A percentile compares a stretch with the other conserved stretches of the same genome.
phyloP scores from a whole-genome alignment of 53 echinoderm and acorn worm species.

The Stichopus horrens region DNA sequence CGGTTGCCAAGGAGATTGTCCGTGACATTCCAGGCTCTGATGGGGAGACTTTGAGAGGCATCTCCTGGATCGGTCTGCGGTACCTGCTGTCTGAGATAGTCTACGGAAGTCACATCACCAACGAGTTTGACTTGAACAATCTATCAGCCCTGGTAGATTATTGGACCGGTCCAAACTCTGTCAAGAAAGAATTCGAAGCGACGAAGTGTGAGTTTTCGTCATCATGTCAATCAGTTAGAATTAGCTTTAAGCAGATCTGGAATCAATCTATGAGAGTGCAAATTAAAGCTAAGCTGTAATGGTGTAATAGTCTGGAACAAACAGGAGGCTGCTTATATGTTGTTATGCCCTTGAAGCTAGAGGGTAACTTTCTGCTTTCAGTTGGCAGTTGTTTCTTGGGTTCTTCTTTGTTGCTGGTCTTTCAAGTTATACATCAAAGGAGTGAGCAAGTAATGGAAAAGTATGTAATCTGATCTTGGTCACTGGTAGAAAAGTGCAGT shows the following conservation, averaged over 20 bases:
- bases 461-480: too few relatives aligned
- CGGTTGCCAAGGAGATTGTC: constrained; percentile 69
- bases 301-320: too few relatives aligned
- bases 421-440: too few relatives aligned
- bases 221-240: neutral
- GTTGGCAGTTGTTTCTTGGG: too few relatives aligned
- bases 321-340: too few relatives aligned
- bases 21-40: constrained; percentile 67
- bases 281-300: neutral
- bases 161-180: constrained; percentile 95
- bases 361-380: too few relatives aligned
- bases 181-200: constrained; percentile 94
- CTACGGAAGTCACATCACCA: constrained; percentile 87
- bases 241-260: neutral
- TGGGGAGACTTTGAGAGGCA: constrained; percentile 75
- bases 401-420: too few relatives aligned
- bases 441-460: too few relatives aligned
- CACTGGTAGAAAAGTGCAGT: too few relatives aligned
- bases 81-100: constrained; percentile 87
- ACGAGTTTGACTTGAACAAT: constrained; percentile 87
- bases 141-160: constrained; percentile 95
- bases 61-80: constrained; percentile 95
- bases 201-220: constrained; percentile 78
- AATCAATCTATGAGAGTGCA: neutral
- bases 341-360: too few relatives aligned